Base-by-base conservation (phyloP, 2,888 invertebrate species). In the Clivina fossor region DNA sequence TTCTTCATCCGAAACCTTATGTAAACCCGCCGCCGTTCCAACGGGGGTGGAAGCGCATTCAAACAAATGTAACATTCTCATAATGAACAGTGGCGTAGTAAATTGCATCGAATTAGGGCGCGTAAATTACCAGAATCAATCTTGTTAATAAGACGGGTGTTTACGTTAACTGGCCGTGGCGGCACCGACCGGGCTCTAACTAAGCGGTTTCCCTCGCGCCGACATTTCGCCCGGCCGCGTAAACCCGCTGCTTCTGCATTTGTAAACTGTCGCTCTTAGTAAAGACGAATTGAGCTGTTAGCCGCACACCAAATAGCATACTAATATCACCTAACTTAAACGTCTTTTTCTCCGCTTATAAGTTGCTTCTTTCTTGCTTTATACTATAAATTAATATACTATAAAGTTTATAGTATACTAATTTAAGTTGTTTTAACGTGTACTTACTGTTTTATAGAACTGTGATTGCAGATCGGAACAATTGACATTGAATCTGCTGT, bases 141-240 rank as follows among this genome's bases (percentile, higher is more conserved):
- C 71, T 70, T 69, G 68, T 68, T 71, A 71, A 71, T 71, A 70
- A 71, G 71, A 70, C 67, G 64, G 63, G 64, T 64, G 63, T 63
- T 63, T 61, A 63, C 60, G 64, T 65, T 69, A 69, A 69, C 66
- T 61, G 62, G 66, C 64, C 64, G 64, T 65, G 68, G 67, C 69
- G 63, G 62, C 62, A n/a, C n/a, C n/a, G n/a, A n/a, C n/a, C n/a
- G 64, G 68, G 64, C 67, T 68, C 68, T 70, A 70, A 71, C 69
- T 69, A 69, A 69, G 68, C 69, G 67, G 64, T 68, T 68, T 63
- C 60, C 64, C 65, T 64, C 64, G 63, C 65, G 65, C 66, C 67
- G 66, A 67, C 65, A n/a, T n/a, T n/a, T n/a, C n/a, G n/a, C n/a
- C 66, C 65, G 66, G 64, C 65, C 67, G 69, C 19, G 32, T 38